Evolutionary conservation across 2,797 vertebrate genomes (phyloP).

Genomic region (Sebastes miniatus): DNA sequence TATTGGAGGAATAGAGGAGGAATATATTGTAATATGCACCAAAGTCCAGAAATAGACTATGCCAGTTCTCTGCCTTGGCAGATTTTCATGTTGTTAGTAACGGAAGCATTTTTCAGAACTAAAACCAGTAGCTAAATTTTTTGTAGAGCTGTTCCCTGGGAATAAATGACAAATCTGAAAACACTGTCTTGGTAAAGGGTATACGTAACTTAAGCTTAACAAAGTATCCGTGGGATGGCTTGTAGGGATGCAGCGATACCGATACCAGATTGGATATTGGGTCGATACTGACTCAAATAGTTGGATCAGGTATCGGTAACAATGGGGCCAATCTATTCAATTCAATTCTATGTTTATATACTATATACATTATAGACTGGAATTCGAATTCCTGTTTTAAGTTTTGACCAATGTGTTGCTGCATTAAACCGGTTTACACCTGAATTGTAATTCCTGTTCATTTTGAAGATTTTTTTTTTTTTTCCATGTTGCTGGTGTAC

Average conservation of each 20-base stretch:
- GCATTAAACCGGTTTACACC: too few relatives aligned
- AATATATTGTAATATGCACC: conserved; percentile 14
- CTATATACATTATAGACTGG: too few relatives aligned
- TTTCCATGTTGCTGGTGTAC: too few relatives aligned
- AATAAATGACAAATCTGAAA: background rate
- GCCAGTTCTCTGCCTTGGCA: background rate
- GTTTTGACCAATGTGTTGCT: too few relatives aligned
- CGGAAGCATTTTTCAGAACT: background rate
- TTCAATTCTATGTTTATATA: too few relatives aligned
- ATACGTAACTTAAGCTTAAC: background rate
- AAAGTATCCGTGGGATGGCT: background rate
- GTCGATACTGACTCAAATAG: too few relatives aligned
- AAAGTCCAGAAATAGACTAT: conserved; percentile 10
- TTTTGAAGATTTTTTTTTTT: too few relatives aligned
- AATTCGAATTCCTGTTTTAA: too few relatives aligned
- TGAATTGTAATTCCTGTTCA: too few relatives aligned
- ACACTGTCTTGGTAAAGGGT: background rate
- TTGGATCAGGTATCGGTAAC: too few relatives aligned
- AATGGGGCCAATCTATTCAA: too few relatives aligned
- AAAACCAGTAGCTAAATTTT: background rate
- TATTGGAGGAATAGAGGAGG: background rate
- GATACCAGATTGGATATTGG: too few relatives aligned
- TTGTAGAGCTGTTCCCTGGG: background rate
- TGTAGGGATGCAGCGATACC: background rate
- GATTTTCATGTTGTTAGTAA: background rate